These are phyloP conservation scores for Microplitis deprimator DNA, from an alignment of 2,888 invertebrate genomes.

Conservation along the genomic window DNA sequence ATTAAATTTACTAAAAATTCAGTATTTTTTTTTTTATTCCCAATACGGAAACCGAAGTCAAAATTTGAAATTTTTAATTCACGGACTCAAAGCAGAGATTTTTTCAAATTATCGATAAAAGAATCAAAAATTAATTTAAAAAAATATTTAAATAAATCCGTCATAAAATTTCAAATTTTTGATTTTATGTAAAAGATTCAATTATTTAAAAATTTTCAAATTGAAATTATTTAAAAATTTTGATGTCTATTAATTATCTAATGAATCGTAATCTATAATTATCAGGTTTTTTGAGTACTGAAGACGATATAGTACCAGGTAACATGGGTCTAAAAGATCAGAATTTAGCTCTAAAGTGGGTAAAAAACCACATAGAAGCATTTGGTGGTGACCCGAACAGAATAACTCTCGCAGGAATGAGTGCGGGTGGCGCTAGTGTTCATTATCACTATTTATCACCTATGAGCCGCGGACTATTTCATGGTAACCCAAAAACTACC, in stretches of 20 bases:
- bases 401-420: conserved; percentile 79
- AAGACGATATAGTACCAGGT: conserved; percentile 79
- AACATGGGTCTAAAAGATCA: conserved; percentile 85
- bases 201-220: too few species aligned
- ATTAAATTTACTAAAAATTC: background rate
- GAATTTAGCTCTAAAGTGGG: conserved; percentile 79
- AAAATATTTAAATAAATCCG: too few species aligned
- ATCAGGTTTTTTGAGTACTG: conserved; percentile 83
- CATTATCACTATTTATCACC: conserved; percentile 82
- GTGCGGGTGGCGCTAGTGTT: conserved; percentile 83
- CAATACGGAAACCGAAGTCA: background rate
- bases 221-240: too few species aligned
- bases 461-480: conserved; percentile 73
- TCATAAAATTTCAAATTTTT: too few species aligned
- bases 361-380: conserved; percentile 78
- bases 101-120: too few species aligned
- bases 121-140: too few species aligned
- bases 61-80: conserved; percentile 4
- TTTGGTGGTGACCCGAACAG: conserved; percentile 83
- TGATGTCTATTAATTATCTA: too few species aligned
- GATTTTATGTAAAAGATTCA: too few species aligned
- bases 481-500: conserved; percentile 48
- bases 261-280: too few species aligned
- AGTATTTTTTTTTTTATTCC: background rate
- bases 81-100: too few species aligned